Evolutionary conservation across 2,113 vertebrate genomes (phyloP).

Genomic region (Rhombomys opimus): DNA sequence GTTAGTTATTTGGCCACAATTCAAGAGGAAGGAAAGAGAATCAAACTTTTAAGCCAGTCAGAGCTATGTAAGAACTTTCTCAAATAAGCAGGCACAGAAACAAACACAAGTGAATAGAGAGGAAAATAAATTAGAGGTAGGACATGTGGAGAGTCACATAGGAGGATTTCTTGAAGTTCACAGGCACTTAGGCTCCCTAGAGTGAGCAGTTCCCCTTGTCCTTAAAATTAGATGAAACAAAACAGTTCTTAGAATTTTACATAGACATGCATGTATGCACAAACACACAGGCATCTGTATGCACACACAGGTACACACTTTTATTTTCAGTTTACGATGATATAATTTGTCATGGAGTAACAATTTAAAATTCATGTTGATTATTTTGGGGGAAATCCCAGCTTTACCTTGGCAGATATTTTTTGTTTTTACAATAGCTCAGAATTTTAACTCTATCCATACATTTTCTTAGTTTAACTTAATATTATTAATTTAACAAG

Average conservation of each 20-base stretch:
- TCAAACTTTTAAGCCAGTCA: neutral
- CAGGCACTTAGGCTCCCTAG: accelerated
- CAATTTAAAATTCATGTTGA: neutral
- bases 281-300: too few species aligned
- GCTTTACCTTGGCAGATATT: accelerated
- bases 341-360: neutral
- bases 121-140: neutral
- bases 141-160: neutral
- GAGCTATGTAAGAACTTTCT: neutral
- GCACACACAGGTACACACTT: neutral
- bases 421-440: neutral
- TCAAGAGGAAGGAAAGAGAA: neutral
- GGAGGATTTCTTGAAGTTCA: neutral
- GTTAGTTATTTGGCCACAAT: neutral
- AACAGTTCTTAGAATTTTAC: neutral
- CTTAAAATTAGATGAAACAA: neutral
- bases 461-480: neutral
- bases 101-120: neutral
- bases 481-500: neutral
- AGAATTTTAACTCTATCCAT: neutral
- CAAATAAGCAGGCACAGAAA: neutral
- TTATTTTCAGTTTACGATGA: neutral
- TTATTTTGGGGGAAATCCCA: neutral
- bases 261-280: neutral
- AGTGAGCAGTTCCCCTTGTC: neutral